Conservation (phyloP, 2,888 invertebrate species). For the Hybos culiciformis region DNA sequence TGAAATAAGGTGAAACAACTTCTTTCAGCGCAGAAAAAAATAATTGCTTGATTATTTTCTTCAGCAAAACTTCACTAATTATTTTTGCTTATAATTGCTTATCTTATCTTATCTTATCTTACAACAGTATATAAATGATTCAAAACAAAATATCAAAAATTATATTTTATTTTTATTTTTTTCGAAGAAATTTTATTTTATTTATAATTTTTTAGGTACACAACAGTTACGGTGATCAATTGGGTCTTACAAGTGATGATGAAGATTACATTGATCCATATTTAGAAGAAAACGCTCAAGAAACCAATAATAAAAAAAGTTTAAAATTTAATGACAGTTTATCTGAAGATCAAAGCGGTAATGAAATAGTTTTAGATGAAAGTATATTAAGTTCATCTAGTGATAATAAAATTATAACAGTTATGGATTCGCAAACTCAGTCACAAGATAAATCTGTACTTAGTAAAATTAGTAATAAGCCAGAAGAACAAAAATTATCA, state of each 20-base stretch:
- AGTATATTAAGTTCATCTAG: background rate
- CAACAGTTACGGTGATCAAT: slow-evolving; percentile 83
- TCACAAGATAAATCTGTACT: no score
- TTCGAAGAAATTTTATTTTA: no score
- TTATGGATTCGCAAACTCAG: no score
- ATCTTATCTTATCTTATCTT: no score
- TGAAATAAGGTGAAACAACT: no score
- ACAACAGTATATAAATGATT: background rate
- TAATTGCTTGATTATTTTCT: no score
- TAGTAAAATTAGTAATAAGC: no score
- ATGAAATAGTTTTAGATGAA: slow-evolving; percentile 3
- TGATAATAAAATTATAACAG: background rate
- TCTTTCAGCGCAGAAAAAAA: no score
- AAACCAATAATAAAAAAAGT: slow-evolving; percentile 15
- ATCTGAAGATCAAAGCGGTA: slow-evolving; percentile 28
- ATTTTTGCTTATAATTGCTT: no score
- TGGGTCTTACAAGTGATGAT: slow-evolving; percentile 86
- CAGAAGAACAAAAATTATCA: background rate
- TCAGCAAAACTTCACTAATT: no score
- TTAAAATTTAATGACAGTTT: slow-evolving; percentile 18
- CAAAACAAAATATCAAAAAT: background rate
- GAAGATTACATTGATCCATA: slow-evolving; percentile 65
- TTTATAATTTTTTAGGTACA: slow-evolving; percentile 52
- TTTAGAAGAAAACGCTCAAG: slow-evolving; percentile 42
- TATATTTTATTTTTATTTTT: slow-evolving; percentile 3